Evolutionary conservation across 2,888 invertebrate species (phyloP).

Genomic region (Noctua fimbriata): DNA sequence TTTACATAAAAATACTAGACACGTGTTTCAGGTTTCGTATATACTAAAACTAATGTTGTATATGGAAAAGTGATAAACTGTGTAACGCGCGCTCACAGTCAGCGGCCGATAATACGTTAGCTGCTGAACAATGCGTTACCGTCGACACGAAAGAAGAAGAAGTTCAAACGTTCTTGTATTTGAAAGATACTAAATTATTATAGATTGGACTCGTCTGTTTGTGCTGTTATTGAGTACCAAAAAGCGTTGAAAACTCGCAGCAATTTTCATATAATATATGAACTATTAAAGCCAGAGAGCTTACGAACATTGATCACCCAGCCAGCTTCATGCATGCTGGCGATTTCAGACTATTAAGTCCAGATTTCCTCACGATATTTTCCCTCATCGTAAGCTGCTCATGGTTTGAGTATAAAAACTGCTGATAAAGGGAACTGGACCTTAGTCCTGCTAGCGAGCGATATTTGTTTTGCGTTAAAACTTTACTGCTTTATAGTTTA

Average conservation of each 20-base stretch:
- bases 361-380: slow-evolving; percentile 23
- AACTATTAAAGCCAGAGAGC: slow-evolving; percentile 11
- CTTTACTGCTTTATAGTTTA: background rate
- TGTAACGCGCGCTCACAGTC: too few relatives aligned
- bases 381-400: background rate
- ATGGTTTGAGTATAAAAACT: background rate
- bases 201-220: background rate
- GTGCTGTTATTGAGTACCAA: background rate
- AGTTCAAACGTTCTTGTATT: too few relatives aligned
- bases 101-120: too few relatives aligned
- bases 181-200: background rate
- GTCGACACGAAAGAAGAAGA: too few relatives aligned
- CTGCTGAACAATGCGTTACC: too few relatives aligned
- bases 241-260: background rate
- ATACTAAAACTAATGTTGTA: too few relatives aligned
- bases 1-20: too few relatives aligned
- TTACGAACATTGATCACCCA: slow-evolving; percentile 2
- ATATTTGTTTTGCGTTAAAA: background rate
- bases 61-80: too few relatives aligned
- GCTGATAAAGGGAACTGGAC: background rate
- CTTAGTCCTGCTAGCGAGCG: background rate
- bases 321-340: background rate
- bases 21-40: too few relatives aligned
- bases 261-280: background rate
- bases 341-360: slow-evolving; percentile 8